Base-by-base conservation (phyloP, 2,113 vertebrate species). In the Rhizomys pruinosus region DNA sequence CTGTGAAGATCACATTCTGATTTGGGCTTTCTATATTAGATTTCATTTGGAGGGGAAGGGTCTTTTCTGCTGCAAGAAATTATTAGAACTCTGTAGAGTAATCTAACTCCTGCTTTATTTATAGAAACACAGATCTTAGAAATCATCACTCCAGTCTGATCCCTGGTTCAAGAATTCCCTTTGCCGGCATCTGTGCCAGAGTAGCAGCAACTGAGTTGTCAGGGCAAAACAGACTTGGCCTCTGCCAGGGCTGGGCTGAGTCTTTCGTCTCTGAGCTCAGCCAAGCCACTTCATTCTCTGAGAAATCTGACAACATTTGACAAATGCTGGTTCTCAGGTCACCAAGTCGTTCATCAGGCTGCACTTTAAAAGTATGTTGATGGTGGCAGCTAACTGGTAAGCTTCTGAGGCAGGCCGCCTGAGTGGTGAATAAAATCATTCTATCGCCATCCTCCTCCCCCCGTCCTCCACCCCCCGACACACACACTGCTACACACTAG, bases 401-500 rank as follows among this genome's bases (percentile, higher is more conserved):
- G 69, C 59, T 61, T 16, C 34, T 0, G 42, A 32, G 39, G 42
- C n/a, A 69, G 27, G 68, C 44, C 23, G 0, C 34, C 1, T 10
- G 39, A 87, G 61, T 11, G 12, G 61, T 42, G n/a, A 4, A 15
- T 8, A 17, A 22, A 1, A 37, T 32, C 12, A n/a, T 64, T 93
- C 69, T 34, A 10, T 4, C 1, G n/a, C 78, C 11, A 0, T 15
- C 16, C 8, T n/a, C 29, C 15, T 37, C 6, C 57, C 57, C 4
- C 22, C 15, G n/a, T 15, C 9, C 1, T 32, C 3, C 4, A 1
- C 1, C 8, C 16, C 2, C n/a, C n/a, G n/a, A n/a, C n/a, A n/a
- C n/a, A n/a, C n/a, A 12, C 10, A 52, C 71, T 37, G 32, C 27
- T 47, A 17, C 3, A 12, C 1, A 19, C 8, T 20, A 66, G 11